Evolutionary conservation across 2,113 vertebrate species (phyloP), one percentile per base, ranked within the genome.

Genomic region (Triplophysa rosa): DNA sequence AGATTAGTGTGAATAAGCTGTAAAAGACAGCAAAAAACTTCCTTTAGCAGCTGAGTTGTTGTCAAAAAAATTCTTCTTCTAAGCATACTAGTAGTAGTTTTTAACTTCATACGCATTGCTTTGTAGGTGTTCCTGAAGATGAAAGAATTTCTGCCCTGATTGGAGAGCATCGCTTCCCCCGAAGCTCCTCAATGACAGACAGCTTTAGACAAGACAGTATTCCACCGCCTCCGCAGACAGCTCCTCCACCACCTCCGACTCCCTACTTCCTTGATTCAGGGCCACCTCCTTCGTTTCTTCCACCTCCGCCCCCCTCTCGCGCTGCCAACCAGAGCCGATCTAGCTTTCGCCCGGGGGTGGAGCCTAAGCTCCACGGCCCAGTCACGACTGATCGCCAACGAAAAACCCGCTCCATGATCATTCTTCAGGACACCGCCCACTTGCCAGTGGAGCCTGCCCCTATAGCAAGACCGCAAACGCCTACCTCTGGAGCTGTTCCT

Each of bases 391-490:
- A 99, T 74, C 87, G 97, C 17, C 97, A 98, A 91, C 94, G 96
- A 82, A 94, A 97, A 62, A 97, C 97, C 0, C 94, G 97, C 9
- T 99, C 96, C 75, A 99, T 98, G 97, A 98, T 99, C 74, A 99
- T 98, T 87, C 91, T 99, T 9, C 97, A 98, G 88, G 97, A 99
- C 85, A 90, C 95, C 16, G 80, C 93, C 13, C 94, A 94, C 16
- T 88, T 94, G 26, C 93, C 93, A 1, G 82, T 92, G 10, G 94
- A 95, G 0, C 91, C 92, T 0, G 89, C 92, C 0, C 84, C 93
- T 21, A 91, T 94, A 80, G 82, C 83, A 87, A 69, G 87, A 83
- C 84, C 91, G 86, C 37, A 89, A 87, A 47, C 91, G 87, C 85
- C 91, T 90, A 21, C 91, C 89, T 11, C 85, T 89, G 83, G 88